phyloP scores from a whole-genome alignment of 2,797 vertebrate species.

The Loriculus beryllinus region DNA sequence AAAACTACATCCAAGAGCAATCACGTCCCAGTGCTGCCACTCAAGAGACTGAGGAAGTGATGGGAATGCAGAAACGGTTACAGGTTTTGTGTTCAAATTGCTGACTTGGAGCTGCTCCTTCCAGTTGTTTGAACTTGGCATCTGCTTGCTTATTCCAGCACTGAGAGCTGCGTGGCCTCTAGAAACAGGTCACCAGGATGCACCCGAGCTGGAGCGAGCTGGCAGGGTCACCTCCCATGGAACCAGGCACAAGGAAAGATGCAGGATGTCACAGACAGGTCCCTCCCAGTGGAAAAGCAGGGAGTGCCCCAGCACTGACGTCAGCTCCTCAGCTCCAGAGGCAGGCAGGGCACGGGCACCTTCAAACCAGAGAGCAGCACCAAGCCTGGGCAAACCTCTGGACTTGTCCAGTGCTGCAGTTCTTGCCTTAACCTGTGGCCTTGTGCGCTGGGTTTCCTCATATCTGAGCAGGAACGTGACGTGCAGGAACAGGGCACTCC shows the following conservation, averaged over 20 bases:
- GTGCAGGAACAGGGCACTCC: not conserved
- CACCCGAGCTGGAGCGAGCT: fast-evolving
- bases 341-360: not conserved
- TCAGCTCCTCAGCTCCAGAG: fast-evolving
- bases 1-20: not conserved
- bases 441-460: not conserved
- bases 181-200: not conserved
- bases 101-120: not conserved
- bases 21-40: fast-evolving
- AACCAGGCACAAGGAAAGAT: fast-evolving
- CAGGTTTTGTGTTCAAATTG: fast-evolving
- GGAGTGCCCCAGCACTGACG: not conserved
- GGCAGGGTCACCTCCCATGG: not conserved
- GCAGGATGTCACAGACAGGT: not conserved
- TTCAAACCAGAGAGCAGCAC: not conserved
- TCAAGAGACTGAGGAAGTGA: not conserved
- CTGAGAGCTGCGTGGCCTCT: not conserved
- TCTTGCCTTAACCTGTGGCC: not conserved
- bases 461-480: not conserved
- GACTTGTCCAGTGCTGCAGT: not conserved
- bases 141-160: fast-evolving
- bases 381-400: not conserved
- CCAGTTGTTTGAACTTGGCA: not conserved
- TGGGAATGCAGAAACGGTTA: fast-evolving
- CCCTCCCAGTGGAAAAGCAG: not conserved